phyloP scores from a whole-genome alignment of 2,888 invertebrate species.

The Drosophila rellima region DNA sequence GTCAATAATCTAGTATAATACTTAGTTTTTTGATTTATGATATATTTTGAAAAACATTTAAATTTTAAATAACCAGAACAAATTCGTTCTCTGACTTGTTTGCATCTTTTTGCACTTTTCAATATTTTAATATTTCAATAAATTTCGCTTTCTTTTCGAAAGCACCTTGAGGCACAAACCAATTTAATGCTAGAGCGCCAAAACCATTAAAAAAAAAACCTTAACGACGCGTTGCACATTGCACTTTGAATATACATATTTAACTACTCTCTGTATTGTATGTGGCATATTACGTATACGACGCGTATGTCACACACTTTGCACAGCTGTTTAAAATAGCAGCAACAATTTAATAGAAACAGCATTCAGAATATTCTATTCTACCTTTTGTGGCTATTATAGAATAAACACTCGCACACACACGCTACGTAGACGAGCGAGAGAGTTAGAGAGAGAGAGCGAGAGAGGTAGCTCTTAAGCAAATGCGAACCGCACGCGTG shows the following conservation, averaged over 20 bases:
- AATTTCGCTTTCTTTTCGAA: conserved; percentile 9
- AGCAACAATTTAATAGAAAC: conserved; percentile 38
- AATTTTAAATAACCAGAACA: neutral
- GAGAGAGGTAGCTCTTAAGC: conserved; percentile 12
- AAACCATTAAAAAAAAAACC: conserved; percentile 38
- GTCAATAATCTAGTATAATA: neutral
- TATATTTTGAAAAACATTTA: neutral
- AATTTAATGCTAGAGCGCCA: conserved; percentile 52
- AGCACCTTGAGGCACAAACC: conserved; percentile 50
- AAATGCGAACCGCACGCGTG: conserved; percentile 77
- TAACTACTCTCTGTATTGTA: conserved; percentile 23
- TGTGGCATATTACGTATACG: conserved; percentile 71
- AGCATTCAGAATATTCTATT: conserved; percentile 45
- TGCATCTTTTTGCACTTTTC: neutral
- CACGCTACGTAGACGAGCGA: conserved; percentile 1
- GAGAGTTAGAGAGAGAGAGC: too few species aligned
- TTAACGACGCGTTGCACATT: conserved; percentile 29
- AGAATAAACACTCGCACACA: conserved; percentile 15
- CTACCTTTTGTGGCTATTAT: conserved; percentile 69
- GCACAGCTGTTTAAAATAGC: conserved; percentile 75
- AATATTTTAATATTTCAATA: neutral
- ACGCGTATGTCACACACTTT: conserved; percentile 55
- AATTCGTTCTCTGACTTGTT: conserved; percentile 5
- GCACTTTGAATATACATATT: too few species aligned
- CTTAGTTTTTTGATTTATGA: neutral